Conservation (phyloP, 1,140 invertebrate genomes). For the Drosophila tristis region DNA sequence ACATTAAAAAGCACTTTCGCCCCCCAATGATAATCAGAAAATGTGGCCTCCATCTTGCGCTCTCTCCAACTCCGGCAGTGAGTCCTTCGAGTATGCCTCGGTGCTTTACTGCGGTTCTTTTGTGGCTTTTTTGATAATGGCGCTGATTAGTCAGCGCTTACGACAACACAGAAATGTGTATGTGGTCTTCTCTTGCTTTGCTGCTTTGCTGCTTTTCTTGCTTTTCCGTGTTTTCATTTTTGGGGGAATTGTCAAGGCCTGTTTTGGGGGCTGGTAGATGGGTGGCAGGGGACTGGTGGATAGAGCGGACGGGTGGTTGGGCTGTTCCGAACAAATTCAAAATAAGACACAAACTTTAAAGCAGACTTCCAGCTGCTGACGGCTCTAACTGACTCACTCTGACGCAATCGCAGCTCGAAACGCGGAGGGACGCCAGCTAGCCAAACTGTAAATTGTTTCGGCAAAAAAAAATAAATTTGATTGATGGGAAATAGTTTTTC, state of each 20-base stretch:
- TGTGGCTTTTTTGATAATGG: conserved; percentile 77
- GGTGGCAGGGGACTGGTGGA: too few relatives aligned
- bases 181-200: too few relatives aligned
- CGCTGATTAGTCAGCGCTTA: conserved; percentile 78
- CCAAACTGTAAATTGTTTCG: not conserved
- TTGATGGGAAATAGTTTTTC: conserved; percentile 40
- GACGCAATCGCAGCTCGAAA: conserved; percentile 29
- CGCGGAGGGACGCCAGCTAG: not conserved
- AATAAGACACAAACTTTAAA: too few relatives aligned
- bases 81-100: too few relatives aligned
- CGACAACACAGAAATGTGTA: conserved; percentile 54
- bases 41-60: conserved; percentile 14
- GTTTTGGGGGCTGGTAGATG: too few relatives aligned
- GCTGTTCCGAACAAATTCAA: too few relatives aligned
- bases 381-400: too few relatives aligned
- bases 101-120: conserved; percentile 43
- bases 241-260: conserved; percentile 21
- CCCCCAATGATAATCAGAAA: conserved; percentile 71
- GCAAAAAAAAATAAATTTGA: conserved; percentile 31
- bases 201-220: not conserved
- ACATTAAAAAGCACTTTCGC: conserved; percentile 79
- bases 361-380: too few relatives aligned
- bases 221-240: conserved; percentile 3
- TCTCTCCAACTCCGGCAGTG: too few relatives aligned
- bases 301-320: too few relatives aligned